phyloP scores from a whole-genome alignment of 2,113 vertebrate genomes.

The Egretta garzetta region DNA sequence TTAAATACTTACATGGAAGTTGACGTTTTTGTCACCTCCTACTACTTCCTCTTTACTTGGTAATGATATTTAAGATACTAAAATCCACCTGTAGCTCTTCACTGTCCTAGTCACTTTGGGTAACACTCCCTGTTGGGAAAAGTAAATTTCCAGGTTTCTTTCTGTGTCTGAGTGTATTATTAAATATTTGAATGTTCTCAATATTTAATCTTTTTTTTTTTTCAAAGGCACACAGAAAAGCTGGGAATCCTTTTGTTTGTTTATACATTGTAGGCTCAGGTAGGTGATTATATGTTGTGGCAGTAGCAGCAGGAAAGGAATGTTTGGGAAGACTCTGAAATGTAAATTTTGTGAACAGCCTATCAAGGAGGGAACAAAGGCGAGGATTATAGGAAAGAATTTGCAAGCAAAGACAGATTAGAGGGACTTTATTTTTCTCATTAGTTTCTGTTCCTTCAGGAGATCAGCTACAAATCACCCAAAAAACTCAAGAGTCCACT shows the following conservation, averaged over 20 bases:
- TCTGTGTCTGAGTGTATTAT: neutral
- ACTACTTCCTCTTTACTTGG: neutral
- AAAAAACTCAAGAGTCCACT: constrained; percentile 7
- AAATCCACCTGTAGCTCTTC: neutral
- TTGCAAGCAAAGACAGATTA: constrained; percentile 35
- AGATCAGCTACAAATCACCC: constrained; percentile 29
- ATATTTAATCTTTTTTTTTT: constrained; percentile 44
- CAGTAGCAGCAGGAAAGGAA: neutral
- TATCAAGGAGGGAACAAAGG: constrained; percentile 2
- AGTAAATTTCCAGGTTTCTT: neutral
- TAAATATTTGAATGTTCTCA: constrained; percentile 38
- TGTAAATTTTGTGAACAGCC: constrained; percentile 14
- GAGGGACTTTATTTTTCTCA: constrained; percentile 51
- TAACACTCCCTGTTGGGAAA: neutral
- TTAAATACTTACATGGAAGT: neutral
- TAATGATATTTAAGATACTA: neutral
- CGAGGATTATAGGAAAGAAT: constrained; percentile 49
- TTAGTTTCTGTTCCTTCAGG: constrained; percentile 55
- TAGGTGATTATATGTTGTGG: constrained; percentile 24
- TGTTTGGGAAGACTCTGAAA: constrained; percentile 48
- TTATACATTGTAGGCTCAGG: constrained; percentile 30
- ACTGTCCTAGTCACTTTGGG: neutral
- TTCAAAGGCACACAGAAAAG: neutral
- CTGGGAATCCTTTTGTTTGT: constrained; percentile 25
- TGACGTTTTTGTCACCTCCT: neutral